phyloP scores from a whole-genome alignment of 1,140 invertebrate species.

The Propsilocerus akamusi region DNA sequence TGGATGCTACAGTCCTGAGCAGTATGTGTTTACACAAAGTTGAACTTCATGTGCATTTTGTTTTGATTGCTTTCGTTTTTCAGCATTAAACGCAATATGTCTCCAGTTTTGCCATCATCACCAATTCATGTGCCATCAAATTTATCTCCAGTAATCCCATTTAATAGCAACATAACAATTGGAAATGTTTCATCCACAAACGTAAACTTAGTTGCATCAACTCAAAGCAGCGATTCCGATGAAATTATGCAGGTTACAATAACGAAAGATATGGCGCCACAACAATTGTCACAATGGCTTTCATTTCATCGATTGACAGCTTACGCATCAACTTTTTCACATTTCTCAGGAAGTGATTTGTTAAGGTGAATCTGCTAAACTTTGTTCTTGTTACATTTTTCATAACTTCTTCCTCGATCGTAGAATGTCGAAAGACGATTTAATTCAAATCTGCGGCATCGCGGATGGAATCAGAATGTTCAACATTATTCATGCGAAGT shows the following conservation, averaged over 20 bases:
- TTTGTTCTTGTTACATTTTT: not conserved
- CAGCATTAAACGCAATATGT: constrained; percentile 4
- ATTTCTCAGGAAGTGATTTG: constrained; percentile 76
- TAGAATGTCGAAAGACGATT: constrained; percentile 67
- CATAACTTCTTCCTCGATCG: constrained; percentile 7
- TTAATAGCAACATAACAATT: constrained; percentile 19
- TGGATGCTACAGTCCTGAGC: constrained; percentile 23
- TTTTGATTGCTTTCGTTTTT: not conserved
- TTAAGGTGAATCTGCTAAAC: constrained; percentile 21
- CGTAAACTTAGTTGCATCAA: constrained; percentile 20
- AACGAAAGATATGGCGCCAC: constrained; percentile 39
- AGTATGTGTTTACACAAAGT: constrained; percentile 14
- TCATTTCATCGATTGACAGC: constrained; percentile 53
- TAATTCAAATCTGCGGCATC: constrained; percentile 85
- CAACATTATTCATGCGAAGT: constrained; percentile 70
- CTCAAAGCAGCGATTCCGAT: constrained; percentile 20
- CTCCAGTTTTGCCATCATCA: constrained; percentile 16
- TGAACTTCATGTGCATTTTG: constrained; percentile 8
- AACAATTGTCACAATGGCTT: constrained; percentile 67
- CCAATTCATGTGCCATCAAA: constrained; percentile 24
- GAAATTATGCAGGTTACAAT: constrained; percentile 13
- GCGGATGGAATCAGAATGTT: constrained; percentile 79
- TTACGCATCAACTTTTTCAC: constrained; percentile 55
- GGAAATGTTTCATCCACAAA: constrained; percentile 24
- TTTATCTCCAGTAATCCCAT: constrained; percentile 20